Conservation (phyloP, 2,888 invertebrate species). For the Subacronicta megacephala region DNA sequence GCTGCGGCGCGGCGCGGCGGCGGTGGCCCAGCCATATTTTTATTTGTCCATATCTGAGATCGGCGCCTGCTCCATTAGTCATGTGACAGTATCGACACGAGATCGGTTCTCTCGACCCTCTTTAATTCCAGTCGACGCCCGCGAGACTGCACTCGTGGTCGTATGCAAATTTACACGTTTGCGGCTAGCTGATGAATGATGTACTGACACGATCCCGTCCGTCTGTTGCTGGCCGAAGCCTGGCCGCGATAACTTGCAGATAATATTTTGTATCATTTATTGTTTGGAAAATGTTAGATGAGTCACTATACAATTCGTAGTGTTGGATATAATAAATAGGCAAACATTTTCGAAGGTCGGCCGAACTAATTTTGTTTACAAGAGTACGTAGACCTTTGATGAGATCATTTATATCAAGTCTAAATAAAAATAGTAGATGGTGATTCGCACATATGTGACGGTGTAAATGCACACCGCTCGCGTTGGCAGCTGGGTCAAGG, state of each 20-base stretch:
- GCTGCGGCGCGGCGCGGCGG: slow-evolving; percentile 57
- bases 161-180: slow-evolving; percentile 82
- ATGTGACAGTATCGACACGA: slow-evolving; percentile 88
- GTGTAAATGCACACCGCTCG: slow-evolving; percentile 36
- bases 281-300: slow-evolving; percentile 45
- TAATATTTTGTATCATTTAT: slow-evolving; percentile 43
- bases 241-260: slow-evolving; percentile 47
- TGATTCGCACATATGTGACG: slow-evolving; percentile 5
- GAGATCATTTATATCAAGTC: slow-evolving; percentile 54
- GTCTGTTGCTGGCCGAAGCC: slow-evolving; percentile 44
- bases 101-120: slow-evolving; percentile 82
- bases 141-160: slow-evolving; percentile 73
- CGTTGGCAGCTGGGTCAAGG: slow-evolving; percentile 53
- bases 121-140: slow-evolving; percentile 82
- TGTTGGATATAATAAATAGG: slow-evolving; percentile 53
- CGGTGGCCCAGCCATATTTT: slow-evolving; percentile 79
- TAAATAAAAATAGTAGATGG: slow-evolving; percentile 46
- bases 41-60: slow-evolving; percentile 87
- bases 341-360: slow-evolving; percentile 53
- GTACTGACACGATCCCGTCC: slow-evolving; percentile 70
- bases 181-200: slow-evolving; percentile 83
- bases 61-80: slow-evolving; percentile 89
- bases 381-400: slow-evolving; percentile 58
- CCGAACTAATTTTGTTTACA: slow-evolving; percentile 52
- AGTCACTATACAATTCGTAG: slow-evolving; percentile 39